phyloP scores from a whole-genome alignment of 2,113 vertebrate species.

The Diphyllodes magnificus region DNA sequence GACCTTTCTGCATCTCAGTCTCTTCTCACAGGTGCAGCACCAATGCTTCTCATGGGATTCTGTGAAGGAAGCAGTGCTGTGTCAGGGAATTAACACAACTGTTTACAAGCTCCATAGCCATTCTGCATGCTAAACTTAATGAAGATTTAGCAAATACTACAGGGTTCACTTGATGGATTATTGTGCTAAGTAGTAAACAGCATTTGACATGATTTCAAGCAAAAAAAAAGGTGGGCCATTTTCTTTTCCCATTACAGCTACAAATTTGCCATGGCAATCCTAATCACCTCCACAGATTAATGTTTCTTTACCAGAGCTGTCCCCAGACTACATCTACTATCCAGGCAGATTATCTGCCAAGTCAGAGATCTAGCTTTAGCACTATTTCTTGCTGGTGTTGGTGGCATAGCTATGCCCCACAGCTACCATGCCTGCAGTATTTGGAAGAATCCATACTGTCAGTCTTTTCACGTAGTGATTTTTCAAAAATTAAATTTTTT shows the following conservation, averaged over 20 bases:
- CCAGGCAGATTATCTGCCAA: neutral
- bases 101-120: neutral
- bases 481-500: neutral
- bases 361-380: neutral
- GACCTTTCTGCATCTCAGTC: neutral
- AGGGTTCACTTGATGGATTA: slow-evolving; percentile 5
- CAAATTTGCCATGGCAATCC: neutral
- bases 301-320: neutral
- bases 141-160: slow-evolving; percentile 18
- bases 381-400: neutral
- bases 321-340: neutral
- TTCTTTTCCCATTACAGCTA: neutral
- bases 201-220: neutral
- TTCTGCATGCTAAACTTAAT: neutral
- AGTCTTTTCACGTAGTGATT: neutral
- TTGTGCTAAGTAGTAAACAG: neutral
- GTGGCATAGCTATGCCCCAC: neutral
- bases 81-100: neutral
- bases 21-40: neutral
- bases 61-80: neutral
- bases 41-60: neutral
- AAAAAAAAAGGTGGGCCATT: neutral
- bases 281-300: neutral
- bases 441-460: rapidly evolving
- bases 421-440: neutral